Evolutionary conservation across 1,140 invertebrate genomes (phyloP), one percentile per base, ranked within the genome.

Genomic region (Neelides sp.): DNA sequence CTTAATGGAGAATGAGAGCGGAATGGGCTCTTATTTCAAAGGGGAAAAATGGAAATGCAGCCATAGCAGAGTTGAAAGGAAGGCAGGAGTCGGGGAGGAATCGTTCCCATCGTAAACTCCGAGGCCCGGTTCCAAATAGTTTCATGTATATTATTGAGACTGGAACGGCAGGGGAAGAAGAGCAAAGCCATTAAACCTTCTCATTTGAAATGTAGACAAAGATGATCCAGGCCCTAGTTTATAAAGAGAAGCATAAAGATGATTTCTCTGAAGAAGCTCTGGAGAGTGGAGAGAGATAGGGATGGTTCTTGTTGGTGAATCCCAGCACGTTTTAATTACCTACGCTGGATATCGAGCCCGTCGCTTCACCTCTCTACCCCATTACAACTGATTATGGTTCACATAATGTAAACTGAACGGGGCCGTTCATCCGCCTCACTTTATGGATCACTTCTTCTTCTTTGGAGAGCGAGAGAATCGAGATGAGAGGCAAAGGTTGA

Each of bases 111-210:
- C 35, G 15, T 13, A 49, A 37, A 22, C 35, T 41, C n/a, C n/a
- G 8, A 7, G 23, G 1, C 12, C 12, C 27, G 17, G 15, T 7
- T 13, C 22, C 23, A 27, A 46, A 22, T 12, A 23, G 26, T 12
- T 43, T 23, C 41, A 41, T 40, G 44, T 47, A 47, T 47, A 52
- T 52, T 36, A 52, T 47, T 47, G 51, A 52, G 46, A 52, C 44
- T 28, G 44, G 48, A 45, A 52, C 42, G 51, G 48, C 51, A 52
- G 46, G 46, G 35, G 51, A 47, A 32, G n/a, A n/a, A n/a, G n/a
- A n/a, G n/a, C n/a, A n/a, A n/a, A n/a, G n/a, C n/a, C n/a, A n/a
- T n/a, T n/a, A n/a, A n/a, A n/a, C n/a, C n/a, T n/a, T n/a, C n/a
- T n/a, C n/a, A n/a, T n/a, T n/a, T n/a, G n/a, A n/a, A n/a, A n/a